Evolutionary conservation across 1,140 invertebrate genomes (phyloP).

Genomic region (Heliconius hewitsoni): DNA sequence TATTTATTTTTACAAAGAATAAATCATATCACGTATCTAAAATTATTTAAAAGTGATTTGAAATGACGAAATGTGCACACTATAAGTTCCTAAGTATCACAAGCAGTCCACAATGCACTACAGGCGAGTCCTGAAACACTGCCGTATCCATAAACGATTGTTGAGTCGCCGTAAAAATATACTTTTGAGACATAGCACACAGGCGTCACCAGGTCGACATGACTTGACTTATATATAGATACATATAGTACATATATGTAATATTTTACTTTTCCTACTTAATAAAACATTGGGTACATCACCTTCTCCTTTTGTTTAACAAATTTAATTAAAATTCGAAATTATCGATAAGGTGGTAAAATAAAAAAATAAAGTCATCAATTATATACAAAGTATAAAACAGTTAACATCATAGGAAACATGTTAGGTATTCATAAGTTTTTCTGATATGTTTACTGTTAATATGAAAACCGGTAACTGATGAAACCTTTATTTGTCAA

Average conservation of each 20-base stretch:
- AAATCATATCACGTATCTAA: not conserved
- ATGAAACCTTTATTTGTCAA: not conserved
- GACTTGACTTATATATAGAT: not conserved
- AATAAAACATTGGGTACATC: not conserved
- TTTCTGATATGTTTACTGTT: not conserved
- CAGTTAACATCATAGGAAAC: not conserved
- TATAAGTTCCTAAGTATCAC: slow-evolving; percentile 5
- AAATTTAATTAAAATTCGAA: not conserved
- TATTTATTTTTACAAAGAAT: not conserved
- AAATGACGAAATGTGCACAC: not conserved
- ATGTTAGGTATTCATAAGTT: not conserved
- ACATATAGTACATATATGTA: not conserved
- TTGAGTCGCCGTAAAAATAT: slow-evolving; percentile 9
- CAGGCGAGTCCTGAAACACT: slow-evolving; percentile 21
- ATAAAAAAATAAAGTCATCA: not conserved
- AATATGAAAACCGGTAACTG: not conserved
- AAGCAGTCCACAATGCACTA: slow-evolving; percentile 4
- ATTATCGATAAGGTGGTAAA: not conserved
- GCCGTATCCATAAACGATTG: slow-evolving; percentile 26
- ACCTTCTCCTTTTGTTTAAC: not conserved
- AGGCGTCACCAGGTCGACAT: not conserved
- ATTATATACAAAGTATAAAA: slow-evolving; percentile 8
- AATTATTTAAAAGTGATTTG: not conserved
- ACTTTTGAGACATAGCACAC: not conserved
- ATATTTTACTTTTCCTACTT: slow-evolving; percentile 1